Evolutionary conservation across 64 coral and sea anemone genomes (phyloP).

Genomic region (Stichodactyla helianthus): DNA sequence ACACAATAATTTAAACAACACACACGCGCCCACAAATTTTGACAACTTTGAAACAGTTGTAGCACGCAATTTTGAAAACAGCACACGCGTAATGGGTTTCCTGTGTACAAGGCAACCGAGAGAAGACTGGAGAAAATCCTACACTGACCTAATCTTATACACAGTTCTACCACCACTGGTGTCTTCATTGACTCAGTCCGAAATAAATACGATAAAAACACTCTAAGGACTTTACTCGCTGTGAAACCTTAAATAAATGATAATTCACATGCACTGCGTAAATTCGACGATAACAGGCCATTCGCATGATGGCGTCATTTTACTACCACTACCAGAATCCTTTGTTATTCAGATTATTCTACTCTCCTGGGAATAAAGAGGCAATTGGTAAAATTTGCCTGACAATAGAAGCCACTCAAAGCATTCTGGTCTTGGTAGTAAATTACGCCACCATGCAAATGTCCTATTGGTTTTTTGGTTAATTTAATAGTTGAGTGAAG

Average conservation of each 20-base stretch:
- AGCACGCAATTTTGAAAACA: not conserved
- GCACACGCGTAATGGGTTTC: not conserved
- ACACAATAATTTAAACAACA: not conserved
- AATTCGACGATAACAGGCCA: not conserved
- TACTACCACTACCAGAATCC: too few relatives aligned
- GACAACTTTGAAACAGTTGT: not conserved
- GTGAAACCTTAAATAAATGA: not conserved
- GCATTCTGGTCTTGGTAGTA: too few relatives aligned
- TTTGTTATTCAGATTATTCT: too few relatives aligned
- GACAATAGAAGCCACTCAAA: too few relatives aligned
- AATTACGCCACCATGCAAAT: too few relatives aligned
- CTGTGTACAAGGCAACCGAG: not conserved
- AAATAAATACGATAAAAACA: constrained; percentile 8
- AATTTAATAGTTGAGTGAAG: not conserved
- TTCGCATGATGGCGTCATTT: too few relatives aligned
- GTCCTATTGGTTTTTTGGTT: not conserved
- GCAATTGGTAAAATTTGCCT: too few relatives aligned
- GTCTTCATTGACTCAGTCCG: not conserved
- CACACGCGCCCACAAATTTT: not conserved
- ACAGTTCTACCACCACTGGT: too few relatives aligned
- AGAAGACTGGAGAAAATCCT: not conserved
- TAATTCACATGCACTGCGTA: not conserved
- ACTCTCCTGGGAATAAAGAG: too few relatives aligned
- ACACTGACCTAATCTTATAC: too few relatives aligned
- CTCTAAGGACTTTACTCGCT: not conserved